Conservation (phyloP, 2,113 vertebrate genomes). For the Saguinus imperator region DNA sequence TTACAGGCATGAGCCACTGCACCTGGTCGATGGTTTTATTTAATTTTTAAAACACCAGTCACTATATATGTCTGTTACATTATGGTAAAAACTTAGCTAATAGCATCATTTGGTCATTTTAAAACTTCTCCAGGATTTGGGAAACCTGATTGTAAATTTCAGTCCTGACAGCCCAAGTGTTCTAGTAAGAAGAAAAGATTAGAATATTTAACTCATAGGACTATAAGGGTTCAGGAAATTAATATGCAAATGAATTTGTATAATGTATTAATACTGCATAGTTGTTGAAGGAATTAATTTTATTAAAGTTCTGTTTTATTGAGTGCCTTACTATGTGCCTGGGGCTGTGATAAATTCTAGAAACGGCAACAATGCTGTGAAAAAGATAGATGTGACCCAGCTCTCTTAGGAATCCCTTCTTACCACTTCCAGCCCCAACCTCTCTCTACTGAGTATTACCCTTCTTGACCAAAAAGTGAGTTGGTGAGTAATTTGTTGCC, state of each 20-base stretch:
- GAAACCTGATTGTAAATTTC: constrained; percentile 23
- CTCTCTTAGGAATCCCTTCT: not conserved
- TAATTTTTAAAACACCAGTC: not conserved
- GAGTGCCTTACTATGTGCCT: not conserved
- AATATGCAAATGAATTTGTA: not conserved
- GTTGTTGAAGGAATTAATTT: constrained; percentile 12
- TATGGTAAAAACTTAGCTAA: not conserved
- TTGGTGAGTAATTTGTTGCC: not conserved
- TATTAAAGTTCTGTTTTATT: not conserved
- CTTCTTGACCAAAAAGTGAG: not conserved
- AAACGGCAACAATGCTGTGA: not conserved
- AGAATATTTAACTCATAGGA: not conserved
- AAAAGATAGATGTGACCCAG: not conserved
- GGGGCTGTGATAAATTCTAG: not conserved
- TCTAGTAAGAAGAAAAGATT: not conserved
- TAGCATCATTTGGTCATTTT: not conserved
- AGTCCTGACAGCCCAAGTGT: not conserved
- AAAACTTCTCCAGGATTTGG: constrained; percentile 36
- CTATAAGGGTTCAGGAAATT: not conserved
- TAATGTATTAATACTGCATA: not conserved
- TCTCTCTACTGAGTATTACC: not conserved
- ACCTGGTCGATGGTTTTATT: not conserved
- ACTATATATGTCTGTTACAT: not conserved
- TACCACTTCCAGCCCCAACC: not conserved
- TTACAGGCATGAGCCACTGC: too few species aligned